Evolutionary conservation across 1,140 invertebrate genomes (phyloP).

Genomic region (Daktulosphaira vitifoliae): DNA sequence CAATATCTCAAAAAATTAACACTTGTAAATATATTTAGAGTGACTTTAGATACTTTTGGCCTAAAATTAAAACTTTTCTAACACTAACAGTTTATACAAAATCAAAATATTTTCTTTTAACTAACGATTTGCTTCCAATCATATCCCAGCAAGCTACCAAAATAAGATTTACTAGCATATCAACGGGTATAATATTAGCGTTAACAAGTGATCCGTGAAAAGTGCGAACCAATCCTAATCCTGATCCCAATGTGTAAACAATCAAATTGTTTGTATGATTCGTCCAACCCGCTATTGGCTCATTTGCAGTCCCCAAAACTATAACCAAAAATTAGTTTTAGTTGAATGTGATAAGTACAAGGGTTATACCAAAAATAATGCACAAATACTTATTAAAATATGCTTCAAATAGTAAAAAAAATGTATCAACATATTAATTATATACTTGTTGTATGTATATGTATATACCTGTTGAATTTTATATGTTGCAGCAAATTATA

Average conservation of each 20-base stretch:
- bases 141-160: slow-evolving; percentile 64
- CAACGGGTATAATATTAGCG: slow-evolving; percentile 69
- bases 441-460: no score
- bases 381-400: not conserved
- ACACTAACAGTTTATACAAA: no score
- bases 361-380: not conserved
- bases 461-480: no score
- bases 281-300: slow-evolving; percentile 56
- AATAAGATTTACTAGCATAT: slow-evolving; percentile 65
- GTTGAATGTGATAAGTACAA: not conserved
- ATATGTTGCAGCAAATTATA: no score
- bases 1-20: no score
- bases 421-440: no score
- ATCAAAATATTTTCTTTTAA: no score
- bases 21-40: no score
- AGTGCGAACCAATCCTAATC: slow-evolving; percentile 55
- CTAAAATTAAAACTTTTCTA: no score
- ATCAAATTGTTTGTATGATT: slow-evolving; percentile 70
- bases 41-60: no score
- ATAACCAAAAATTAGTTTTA: not conserved
- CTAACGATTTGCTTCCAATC: not conserved
- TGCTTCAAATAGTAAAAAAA: no score
- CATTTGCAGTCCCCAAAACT: slow-evolving; percentile 44
- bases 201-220: slow-evolving; percentile 49
- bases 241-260: slow-evolving; percentile 49